Conservation (phyloP, 2,888 invertebrate species). For the Luffia ferchaultella region DNA sequence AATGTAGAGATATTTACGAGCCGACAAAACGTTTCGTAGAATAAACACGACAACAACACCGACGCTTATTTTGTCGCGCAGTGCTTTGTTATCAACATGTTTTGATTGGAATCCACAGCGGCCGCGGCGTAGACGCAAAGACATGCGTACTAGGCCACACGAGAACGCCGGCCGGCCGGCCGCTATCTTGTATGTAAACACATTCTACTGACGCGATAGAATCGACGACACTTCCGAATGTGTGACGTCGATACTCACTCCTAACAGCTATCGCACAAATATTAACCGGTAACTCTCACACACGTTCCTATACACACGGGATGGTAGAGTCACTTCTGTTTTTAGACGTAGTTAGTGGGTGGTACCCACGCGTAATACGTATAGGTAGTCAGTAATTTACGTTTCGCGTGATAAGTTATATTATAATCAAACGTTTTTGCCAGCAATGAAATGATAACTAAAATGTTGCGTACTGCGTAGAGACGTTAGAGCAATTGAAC, state of each 20-base stretch:
- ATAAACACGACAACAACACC: not conserved
- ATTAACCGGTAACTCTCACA: no score
- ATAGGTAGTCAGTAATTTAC: not conserved
- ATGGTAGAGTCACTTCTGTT: no score
- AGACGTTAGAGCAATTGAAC: not conserved
- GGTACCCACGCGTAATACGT: not conserved
- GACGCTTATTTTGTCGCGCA: not conserved
- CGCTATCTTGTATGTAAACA: slow-evolving; percentile 19
- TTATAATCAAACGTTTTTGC: not conserved
- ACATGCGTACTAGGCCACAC: no score
- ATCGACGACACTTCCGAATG: slow-evolving; percentile 31
- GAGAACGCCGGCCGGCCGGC: slow-evolving; percentile 6
- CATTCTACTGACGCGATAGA: slow-evolving; percentile 18
- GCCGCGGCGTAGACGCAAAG: no score
- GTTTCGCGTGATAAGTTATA: not conserved
- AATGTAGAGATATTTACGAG: not conserved
- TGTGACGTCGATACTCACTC: not conserved
- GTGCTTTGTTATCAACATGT: not conserved
- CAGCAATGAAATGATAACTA: not conserved
- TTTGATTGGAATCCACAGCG: not conserved
- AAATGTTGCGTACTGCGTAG: not conserved
- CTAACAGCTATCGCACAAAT: no score
- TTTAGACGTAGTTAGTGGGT: not conserved
- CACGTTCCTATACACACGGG: no score
- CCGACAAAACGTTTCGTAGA: not conserved